These are phyloP conservation scores for Pseudochirops cupreus DNA, from an alignment of 2,797 vertebrate genomes.

Conservation along the genomic window DNA sequence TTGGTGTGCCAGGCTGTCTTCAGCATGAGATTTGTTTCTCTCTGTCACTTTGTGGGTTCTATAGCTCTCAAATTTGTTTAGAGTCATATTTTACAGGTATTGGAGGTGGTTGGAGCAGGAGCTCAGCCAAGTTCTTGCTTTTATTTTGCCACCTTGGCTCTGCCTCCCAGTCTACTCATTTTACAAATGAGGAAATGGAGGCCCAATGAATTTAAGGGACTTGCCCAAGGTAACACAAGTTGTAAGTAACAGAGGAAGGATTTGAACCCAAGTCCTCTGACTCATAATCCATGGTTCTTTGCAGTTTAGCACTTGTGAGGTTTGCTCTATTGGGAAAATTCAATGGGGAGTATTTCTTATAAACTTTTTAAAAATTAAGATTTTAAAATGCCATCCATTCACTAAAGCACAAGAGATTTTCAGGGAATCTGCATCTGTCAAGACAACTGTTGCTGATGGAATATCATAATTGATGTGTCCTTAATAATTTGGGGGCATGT, in stretches of 20 bases:
- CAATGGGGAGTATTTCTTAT: conserved; percentile 19
- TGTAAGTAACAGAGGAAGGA: background rate
- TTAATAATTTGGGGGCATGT: conserved; percentile 26
- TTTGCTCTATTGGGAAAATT: conserved; percentile 3
- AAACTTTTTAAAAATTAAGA: conserved; percentile 38
- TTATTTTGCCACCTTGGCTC: too few relatives aligned
- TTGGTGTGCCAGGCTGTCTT: too few relatives aligned
- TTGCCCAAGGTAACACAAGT: background rate
- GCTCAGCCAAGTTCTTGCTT: too few relatives aligned
- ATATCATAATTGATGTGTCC: background rate
- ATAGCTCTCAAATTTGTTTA: too few relatives aligned
- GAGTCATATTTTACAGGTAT: too few relatives aligned
- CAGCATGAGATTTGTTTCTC: too few relatives aligned
- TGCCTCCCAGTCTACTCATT: background rate
- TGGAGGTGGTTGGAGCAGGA: too few relatives aligned
- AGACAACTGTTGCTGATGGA: conserved; percentile 20
- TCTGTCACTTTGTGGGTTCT: too few relatives aligned
- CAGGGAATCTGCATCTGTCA: conserved; percentile 1
- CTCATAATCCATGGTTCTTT: background rate
- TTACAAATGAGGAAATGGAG: background rate
- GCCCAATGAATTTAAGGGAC: background rate
- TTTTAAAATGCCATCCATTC: conserved; percentile 38
- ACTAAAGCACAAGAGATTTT: conserved; percentile 16
- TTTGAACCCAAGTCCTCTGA: background rate
- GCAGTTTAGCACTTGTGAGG: background rate